Evolutionary conservation across 53 echinoderm and acorn worm genomes (phyloP), one percentile per base, ranked within the genome.

Genomic region (Echinarachnius parma): DNA sequence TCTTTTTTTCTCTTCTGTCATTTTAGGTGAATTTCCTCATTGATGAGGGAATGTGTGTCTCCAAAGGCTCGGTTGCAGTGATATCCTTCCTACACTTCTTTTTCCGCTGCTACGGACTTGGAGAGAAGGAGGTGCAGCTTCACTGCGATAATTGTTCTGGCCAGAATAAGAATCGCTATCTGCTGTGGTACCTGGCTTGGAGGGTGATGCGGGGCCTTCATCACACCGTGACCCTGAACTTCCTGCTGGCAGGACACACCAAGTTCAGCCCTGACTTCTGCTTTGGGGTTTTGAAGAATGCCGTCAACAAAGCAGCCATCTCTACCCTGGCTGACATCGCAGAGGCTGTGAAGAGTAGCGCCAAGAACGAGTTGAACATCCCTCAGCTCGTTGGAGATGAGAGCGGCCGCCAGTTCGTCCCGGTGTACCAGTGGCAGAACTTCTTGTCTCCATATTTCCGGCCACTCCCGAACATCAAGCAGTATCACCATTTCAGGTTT

Each of bases 101-200:
- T n/a, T n/a, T n/a, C 28, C 60, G 20, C 2, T 16, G 30, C 20
- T 83, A 68, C 26, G 55, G 80, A 4, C 59, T 83, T 7, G 66
- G 77, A 2, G 89, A 89, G 32, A 22, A 55, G 35, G 34, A 25
- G 10, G 35, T 45, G 16, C 46, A 31, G 44, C 59, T 80, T 55
- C 59, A 67, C 48, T 75, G 66, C 45, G 87, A 87, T 46, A 87
- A 87, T 54, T 87, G 87, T 36, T 32, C 61, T 13, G 81, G 86
- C 11, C 81, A 86, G 24, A 86, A 86, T 49, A 81, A 86, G 50
- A 86, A 86, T 32, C 36, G 37, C 7, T 81, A 27, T 21, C 8
- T 81, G 25, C 29, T 82, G 4, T 71, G 72, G 80, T 80, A 80
- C 49, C 4, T 76, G 39, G 35, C 62, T 4, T 84, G 84, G 84